Conservation (phyloP, 2,113 vertebrate species). For the Pardalotus punctatus region DNA sequence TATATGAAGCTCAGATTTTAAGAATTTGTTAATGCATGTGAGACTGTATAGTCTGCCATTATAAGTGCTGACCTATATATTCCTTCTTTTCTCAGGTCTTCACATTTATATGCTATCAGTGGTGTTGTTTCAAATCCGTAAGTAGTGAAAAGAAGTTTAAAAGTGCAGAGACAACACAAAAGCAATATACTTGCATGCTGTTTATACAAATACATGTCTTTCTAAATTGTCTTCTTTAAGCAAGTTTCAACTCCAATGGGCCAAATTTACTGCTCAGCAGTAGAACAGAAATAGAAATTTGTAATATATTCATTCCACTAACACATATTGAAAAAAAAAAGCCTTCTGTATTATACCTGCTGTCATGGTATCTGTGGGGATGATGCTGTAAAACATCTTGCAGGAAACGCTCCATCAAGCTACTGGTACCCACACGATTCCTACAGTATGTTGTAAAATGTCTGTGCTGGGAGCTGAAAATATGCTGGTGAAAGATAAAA, state of each 20-base stretch:
- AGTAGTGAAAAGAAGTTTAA: neutral
- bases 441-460: constrained; percentile 75
- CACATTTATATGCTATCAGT: neutral
- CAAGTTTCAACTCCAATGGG: neutral
- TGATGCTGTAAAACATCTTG: constrained; percentile 89
- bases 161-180: neutral
- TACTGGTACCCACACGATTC: constrained; percentile 58
- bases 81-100: neutral
- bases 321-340: neutral
- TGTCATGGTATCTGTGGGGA: constrained; percentile 80
- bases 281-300: neutral
- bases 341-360: constrained; percentile 71
- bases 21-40: neutral
- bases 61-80: neutral
- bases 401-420: constrained; percentile 90
- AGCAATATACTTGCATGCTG: neutral
- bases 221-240: neutral
- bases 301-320: neutral
- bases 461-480: constrained; percentile 84
- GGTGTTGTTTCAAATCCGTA: neutral
- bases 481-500: constrained; percentile 77
- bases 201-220: neutral
- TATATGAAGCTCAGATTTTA: neutral
- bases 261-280: neutral
- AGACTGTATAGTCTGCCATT: neutral